Percentiles rank a stretch among this genome's conserved stretches.
Evolutionary conservation across 2,113 vertebrate genomes (phyloP).

Genomic region (Hystrix brachyura): DNA sequence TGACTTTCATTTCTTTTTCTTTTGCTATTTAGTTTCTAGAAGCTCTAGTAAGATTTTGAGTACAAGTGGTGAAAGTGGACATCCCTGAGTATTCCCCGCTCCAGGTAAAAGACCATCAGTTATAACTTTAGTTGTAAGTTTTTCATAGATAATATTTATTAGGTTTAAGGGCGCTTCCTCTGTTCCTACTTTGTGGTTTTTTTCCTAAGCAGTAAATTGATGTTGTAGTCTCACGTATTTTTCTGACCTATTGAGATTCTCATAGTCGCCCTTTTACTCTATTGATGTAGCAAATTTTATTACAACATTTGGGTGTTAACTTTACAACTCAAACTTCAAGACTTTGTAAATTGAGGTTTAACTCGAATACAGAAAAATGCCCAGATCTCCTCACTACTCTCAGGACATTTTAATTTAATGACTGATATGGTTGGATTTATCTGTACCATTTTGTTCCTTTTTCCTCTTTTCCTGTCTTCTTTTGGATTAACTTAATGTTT

Average conservation of each 20-base stretch:
- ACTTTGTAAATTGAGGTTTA: not conserved
- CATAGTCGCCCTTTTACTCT: not conserved
- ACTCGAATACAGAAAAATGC: not conserved
- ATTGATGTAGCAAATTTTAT: not conserved
- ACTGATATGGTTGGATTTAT: not conserved
- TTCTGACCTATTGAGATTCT: not conserved
- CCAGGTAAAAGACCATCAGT: not conserved
- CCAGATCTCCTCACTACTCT: not conserved
- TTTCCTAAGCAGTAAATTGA: not conserved
- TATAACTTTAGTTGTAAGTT: not conserved
- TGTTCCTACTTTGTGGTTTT: not conserved
- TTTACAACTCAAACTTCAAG: not conserved
- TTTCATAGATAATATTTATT: not conserved
- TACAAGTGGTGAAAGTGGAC: not conserved
- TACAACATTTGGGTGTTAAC: not conserved
- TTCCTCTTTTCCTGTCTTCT: not conserved
- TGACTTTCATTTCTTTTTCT: not conserved
- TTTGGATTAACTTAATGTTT: conserved; percentile 41
- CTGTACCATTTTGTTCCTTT: not conserved
- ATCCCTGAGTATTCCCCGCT: not conserved
- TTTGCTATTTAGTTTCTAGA: not conserved
- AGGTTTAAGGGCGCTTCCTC: not conserved
- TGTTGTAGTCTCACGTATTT: not conserved
- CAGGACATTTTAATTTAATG: not conserved
- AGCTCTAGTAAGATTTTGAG: not conserved